A percentile compares a stretch with the other conserved stretches of the same genome.
Evolutionary conservation across 2,113 vertebrate genomes (phyloP).

Genomic region (Marmota monax): DNA sequence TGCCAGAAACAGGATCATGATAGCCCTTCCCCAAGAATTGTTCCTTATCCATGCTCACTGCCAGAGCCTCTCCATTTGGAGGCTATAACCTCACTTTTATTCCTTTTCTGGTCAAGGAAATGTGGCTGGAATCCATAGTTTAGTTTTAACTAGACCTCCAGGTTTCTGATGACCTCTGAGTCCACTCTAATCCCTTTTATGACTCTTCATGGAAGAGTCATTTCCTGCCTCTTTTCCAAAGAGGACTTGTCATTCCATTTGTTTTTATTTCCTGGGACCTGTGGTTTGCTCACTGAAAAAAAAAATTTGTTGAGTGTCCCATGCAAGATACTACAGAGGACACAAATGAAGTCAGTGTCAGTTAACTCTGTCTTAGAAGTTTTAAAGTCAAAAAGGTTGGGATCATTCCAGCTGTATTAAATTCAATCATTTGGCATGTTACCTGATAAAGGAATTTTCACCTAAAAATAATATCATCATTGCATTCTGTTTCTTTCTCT

Average conservation of each 20-base stretch:
- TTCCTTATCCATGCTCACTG: not conserved
- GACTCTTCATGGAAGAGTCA: not conserved
- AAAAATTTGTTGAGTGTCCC: not conserved
- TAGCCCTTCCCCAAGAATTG: not conserved
- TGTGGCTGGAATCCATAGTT: not conserved
- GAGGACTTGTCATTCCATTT: not conserved
- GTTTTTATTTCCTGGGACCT: not conserved
- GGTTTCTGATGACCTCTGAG: not conserved
- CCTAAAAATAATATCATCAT: not conserved
- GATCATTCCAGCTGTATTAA: not conserved
- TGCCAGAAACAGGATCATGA: not conserved
- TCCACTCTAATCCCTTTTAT: not conserved
- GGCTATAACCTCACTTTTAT: not conserved
- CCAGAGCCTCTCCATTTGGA: not conserved
- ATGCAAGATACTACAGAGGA: not conserved
- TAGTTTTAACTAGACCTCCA: not conserved
- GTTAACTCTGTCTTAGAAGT: not conserved
- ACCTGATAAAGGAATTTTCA: not conserved
- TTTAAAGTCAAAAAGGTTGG: not conserved
- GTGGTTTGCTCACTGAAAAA: not conserved
- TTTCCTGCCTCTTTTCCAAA: slow-evolving; percentile 11
- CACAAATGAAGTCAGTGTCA: not conserved
- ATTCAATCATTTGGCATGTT: not conserved
- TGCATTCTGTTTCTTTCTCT: not conserved
- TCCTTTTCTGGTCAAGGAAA: not conserved